A percentile compares a stretch with the other conserved stretches of the same genome.
Conservation (phyloP, 2,888 invertebrate species). For the Drosophila algonquin region DNA sequence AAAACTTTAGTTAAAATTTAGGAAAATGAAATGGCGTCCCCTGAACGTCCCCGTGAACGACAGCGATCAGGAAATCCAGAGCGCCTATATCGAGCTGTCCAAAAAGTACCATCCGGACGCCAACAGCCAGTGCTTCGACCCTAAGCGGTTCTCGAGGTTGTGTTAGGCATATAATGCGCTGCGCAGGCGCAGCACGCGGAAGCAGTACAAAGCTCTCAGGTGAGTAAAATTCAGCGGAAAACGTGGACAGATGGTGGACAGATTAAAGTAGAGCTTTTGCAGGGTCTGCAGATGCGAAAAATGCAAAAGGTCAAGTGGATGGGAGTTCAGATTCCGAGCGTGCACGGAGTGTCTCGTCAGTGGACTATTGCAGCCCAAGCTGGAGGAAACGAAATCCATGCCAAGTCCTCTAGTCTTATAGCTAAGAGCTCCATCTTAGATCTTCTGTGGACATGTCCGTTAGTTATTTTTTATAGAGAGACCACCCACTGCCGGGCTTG, state of each 20-base stretch:
- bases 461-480: neutral
- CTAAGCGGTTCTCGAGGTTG: conserved; percentile 50
- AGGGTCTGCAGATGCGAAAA: too few relatives aligned
- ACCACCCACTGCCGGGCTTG: neutral
- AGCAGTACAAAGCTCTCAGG: conserved; percentile 5
- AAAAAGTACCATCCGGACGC: conserved; percentile 65
- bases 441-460: neutral
- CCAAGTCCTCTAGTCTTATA: neutral
- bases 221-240: neutral
- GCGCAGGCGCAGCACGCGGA: conserved; percentile 24
- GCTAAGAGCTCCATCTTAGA: neutral
- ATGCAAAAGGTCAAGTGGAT: too few relatives aligned
- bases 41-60: conserved; percentile 19
- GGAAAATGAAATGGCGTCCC: too few relatives aligned
- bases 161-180: conserved; percentile 61
- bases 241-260: conserved; percentile 12
- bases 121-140: conserved; percentile 13
- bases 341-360: too few relatives aligned
- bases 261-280: conserved; percentile 20
- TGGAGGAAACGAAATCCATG: neutral
- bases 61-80: conserved; percentile 46
- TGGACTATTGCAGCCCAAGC: too few relatives aligned
- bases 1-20: conserved; percentile 14
- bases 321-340: too few relatives aligned
- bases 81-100: conserved; percentile 54